A percentile compares a stretch with the other conserved stretches of the same genome.
Evolutionary conservation across 2,888 invertebrate genomes (phyloP).

Genomic region (Lingula anatina): DNA sequence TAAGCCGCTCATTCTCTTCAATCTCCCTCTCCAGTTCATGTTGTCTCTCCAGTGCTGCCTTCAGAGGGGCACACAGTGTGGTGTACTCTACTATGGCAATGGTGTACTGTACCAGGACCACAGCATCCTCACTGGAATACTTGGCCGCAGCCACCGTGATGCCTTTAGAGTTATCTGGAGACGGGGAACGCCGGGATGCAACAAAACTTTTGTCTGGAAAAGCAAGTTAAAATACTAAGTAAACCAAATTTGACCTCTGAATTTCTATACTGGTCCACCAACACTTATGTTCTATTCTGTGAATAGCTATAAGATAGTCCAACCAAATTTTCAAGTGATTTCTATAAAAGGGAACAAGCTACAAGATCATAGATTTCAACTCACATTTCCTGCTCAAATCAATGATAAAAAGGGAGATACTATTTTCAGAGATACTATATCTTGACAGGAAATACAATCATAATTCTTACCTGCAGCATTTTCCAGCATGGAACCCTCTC

Average conservation of each 20-base stretch:
- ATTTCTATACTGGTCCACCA: no score
- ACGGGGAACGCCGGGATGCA: constrained; percentile 10
- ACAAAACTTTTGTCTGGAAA: constrained; percentile 12
- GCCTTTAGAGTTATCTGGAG: constrained; percentile 23
- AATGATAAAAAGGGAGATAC: no score
- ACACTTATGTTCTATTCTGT: no score
- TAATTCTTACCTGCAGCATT: constrained; percentile 40
- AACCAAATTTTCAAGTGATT: no score
- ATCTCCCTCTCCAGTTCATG: constrained; percentile 48
- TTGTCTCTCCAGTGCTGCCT: constrained; percentile 34
- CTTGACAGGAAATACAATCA: background rate
- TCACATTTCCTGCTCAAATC: no score
- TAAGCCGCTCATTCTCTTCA: constrained; percentile 46
- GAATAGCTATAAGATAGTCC: no score
- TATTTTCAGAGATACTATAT: no score
- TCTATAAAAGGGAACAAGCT: no score
- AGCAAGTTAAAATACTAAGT: background rate
- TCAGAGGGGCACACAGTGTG: constrained; percentile 40
- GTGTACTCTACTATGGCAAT: constrained; percentile 53
- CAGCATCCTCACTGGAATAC: constrained; percentile 51
- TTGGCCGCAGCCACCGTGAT: constrained; percentile 49
- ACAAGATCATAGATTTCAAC: no score
- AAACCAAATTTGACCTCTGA: no score
- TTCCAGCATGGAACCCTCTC: constrained; percentile 47
- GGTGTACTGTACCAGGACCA: constrained; percentile 49